Conservation (phyloP, 2,113 vertebrate genomes). For the Syrrhaptes paradoxus region DNA sequence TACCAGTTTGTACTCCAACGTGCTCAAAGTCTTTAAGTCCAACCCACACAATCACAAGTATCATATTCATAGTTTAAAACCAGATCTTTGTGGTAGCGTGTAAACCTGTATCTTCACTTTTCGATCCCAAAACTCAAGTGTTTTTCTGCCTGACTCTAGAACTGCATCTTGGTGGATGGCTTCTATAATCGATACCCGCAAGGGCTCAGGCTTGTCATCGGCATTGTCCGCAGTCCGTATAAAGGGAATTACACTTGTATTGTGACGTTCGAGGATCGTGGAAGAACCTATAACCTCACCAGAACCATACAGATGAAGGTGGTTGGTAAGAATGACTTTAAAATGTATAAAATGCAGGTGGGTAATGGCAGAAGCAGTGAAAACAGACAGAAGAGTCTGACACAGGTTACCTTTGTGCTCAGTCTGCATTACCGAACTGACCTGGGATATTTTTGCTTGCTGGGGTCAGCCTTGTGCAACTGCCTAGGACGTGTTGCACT, state of each 20-base stretch:
- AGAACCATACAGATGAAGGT: constrained; percentile 81
- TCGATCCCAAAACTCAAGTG: neutral
- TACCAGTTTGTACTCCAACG: neutral
- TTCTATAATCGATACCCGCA: constrained; percentile 41
- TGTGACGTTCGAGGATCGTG: constrained; percentile 79
- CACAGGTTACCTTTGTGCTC: neutral
- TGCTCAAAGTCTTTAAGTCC: neutral
- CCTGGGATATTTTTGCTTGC: neutral
- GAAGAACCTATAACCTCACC: constrained; percentile 78
- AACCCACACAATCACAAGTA: neutral
- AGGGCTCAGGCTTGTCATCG: constrained; percentile 69
- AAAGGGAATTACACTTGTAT: constrained; percentile 85
- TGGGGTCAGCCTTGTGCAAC: neutral
- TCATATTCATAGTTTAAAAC: neutral
- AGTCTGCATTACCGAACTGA: neutral
- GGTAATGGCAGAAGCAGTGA: neutral
- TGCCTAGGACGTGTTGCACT: neutral
- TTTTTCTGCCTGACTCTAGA: constrained; percentile 57
- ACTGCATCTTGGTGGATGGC: constrained; percentile 52
- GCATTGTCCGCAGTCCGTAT: constrained; percentile 42
- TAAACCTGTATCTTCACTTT: neutral
- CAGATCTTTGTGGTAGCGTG: neutral
- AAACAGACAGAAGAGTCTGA: neutral
- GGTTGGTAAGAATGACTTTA: constrained; percentile 81
- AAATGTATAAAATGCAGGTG: neutral